A percentile compares a stretch with the other conserved stretches of the same genome.
These are phyloP conservation scores for Sebastes diploproa DNA, from an alignment of 2,797 vertebrate genomes.

Conservation along the genomic window DNA sequence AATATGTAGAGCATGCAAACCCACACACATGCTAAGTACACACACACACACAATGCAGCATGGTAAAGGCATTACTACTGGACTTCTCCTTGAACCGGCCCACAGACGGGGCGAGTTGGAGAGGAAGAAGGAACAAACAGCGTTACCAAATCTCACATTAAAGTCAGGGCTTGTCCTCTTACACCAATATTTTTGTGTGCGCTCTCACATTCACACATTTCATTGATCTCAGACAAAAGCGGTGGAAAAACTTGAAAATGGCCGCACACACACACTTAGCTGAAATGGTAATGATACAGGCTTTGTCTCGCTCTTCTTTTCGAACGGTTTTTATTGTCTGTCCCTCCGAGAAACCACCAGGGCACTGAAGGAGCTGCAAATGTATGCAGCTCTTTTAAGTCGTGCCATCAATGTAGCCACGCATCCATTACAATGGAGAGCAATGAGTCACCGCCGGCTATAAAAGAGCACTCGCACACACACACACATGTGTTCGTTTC, in stretches of 20 bases:
- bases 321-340: slow-evolving; percentile 45
- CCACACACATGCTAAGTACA: background rate
- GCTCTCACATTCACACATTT: slow-evolving; percentile 3
- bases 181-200: background rate
- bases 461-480: slow-evolving; percentile 34
- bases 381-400: slow-evolving; percentile 46
- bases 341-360: slow-evolving; percentile 45
- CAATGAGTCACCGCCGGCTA: slow-evolving; percentile 52
- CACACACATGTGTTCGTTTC: background rate
- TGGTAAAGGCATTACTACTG: slow-evolving; percentile 72
- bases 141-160: slow-evolving; percentile 11
- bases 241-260: slow-evolving; percentile 21
- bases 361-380: slow-evolving; percentile 34
- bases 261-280: background rate
- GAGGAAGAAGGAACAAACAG: slow-evolving; percentile 31
- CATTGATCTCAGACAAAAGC: slow-evolving; percentile 16
- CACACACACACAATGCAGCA: slow-evolving; percentile 7
- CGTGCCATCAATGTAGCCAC: slow-evolving; percentile 49
- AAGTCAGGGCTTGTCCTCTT: slow-evolving; percentile 7
- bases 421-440: slow-evolving; percentile 49
- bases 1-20: background rate
- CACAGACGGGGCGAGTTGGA: slow-evolving; percentile 16
- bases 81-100: slow-evolving; percentile 47
- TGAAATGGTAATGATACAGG: slow-evolving; percentile 37
- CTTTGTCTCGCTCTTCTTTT: slow-evolving; percentile 39